Percentiles rank a stretch among this genome's conserved stretches.
These are phyloP conservation scores for Grus americana DNA, from an alignment of 2,113 vertebrate species.

Conservation along the genomic window DNA sequence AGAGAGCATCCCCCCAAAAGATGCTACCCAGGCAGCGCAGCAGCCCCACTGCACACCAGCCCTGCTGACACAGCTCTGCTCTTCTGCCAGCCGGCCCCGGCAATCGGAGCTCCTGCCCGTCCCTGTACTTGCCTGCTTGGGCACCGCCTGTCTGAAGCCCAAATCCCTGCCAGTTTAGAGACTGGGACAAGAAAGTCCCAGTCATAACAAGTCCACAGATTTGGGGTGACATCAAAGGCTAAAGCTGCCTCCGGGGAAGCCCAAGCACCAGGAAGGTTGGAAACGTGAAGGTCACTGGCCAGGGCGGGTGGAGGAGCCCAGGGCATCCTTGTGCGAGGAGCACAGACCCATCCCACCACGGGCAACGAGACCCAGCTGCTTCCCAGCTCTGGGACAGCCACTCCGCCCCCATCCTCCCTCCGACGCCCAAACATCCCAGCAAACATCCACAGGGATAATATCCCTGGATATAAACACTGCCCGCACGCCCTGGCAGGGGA, in stretches of 20 bases:
- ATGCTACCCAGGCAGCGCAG: background rate
- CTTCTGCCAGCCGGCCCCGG: background rate
- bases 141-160: background rate
- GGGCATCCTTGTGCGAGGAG: fast-evolving
- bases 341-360: background rate
- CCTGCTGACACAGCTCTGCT: background rate
- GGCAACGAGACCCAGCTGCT: background rate
- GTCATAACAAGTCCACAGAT: background rate
- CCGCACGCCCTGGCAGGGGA: background rate
- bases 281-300: background rate
- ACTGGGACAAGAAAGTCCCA: background rate
- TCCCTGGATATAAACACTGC: background rate
- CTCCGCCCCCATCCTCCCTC: no score
- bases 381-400: background rate
- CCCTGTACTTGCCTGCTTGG: background rate
- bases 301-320: background rate
- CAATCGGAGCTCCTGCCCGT: background rate
- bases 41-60: background rate
- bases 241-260: background rate
- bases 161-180: background rate
- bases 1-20: background rate
- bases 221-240: background rate
- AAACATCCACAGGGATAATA: background rate
- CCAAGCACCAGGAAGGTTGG: background rate
- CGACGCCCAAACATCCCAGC: background rate